Conservation (phyloP, 1,140 invertebrate genomes). For the Battus philenor region DNA sequence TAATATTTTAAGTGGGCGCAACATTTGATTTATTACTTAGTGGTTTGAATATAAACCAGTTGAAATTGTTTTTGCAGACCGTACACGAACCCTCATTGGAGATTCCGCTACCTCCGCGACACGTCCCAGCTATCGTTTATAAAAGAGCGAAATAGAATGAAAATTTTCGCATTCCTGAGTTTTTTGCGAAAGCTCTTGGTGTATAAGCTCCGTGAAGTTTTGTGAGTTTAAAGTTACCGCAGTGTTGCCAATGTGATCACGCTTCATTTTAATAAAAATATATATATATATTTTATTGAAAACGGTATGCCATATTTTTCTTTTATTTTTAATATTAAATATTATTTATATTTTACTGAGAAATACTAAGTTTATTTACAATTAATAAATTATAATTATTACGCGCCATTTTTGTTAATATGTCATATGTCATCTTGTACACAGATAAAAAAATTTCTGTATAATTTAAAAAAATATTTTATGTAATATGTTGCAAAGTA, state of each 20-base stretch:
- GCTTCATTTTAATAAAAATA: constrained; percentile 13
- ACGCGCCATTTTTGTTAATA: no score
- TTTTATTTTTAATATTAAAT: no score
- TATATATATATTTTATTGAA: not conserved
- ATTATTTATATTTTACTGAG: no score
- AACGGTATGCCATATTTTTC: not conserved
- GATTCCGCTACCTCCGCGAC: constrained; percentile 34
- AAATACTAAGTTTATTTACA: no score
- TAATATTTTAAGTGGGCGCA: no score
- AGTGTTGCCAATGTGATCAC: constrained; percentile 12
- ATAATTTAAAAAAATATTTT: no score
- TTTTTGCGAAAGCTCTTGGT: constrained; percentile 25
- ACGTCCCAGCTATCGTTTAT: constrained; percentile 40
- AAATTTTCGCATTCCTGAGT: constrained; percentile 44
- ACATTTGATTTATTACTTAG: no score
- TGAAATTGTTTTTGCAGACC: constrained; percentile 22
- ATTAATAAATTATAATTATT: no score
- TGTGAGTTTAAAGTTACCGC: not conserved
- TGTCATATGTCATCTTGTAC: no score
- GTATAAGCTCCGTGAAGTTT: constrained; percentile 19
- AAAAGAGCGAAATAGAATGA: constrained; percentile 45
- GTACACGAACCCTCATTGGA: constrained; percentile 40
- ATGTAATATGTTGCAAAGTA: no score
- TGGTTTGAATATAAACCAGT: no score
- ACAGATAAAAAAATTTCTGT: no score